phyloP scores from a whole-genome alignment of 2,888 invertebrate species.

The Campaea margaritaria region DNA sequence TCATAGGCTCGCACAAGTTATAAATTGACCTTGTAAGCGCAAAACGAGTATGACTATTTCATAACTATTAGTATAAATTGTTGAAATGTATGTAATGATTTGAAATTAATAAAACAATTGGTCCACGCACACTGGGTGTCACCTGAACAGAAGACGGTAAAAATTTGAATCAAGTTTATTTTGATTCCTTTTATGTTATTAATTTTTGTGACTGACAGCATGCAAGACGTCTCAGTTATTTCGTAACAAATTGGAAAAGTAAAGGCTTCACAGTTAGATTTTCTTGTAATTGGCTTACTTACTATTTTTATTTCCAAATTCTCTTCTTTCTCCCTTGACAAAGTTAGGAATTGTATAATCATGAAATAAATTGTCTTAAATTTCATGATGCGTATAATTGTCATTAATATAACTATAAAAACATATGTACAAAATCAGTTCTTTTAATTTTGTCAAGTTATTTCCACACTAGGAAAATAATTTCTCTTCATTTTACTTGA shows the following conservation, averaged over 20 bases:
- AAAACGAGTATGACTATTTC: conserved; percentile 49
- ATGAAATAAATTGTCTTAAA: not conserved
- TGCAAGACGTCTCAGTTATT: conserved; percentile 61
- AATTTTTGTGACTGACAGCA: conserved; percentile 83
- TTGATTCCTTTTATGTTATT: conserved; percentile 65
- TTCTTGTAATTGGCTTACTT: conserved; percentile 78
- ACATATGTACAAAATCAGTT: not conserved
- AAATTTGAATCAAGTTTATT: conserved; percentile 68
- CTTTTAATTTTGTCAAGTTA: conserved; percentile 57
- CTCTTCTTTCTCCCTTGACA: conserved; percentile 54
- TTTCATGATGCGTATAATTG: too few species aligned
- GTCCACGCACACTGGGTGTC: conserved; percentile 80
- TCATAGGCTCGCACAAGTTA: not conserved
- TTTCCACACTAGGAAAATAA: conserved; percentile 44
- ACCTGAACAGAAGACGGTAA: conserved; percentile 84
- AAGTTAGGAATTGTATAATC: conserved; percentile 42
- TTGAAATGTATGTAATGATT: conserved; percentile 39
- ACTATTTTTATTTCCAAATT: conserved; percentile 69
- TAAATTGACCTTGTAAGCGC: conserved; percentile 1
- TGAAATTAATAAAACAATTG: conserved; percentile 71
- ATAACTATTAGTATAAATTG: conserved; percentile 30
- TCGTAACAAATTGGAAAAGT: conserved; percentile 67
- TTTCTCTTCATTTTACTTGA: conserved; percentile 46
- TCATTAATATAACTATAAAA: too few species aligned
- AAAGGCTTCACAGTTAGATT: conserved; percentile 69